phyloP scores from a whole-genome alignment of 2,888 invertebrate species.

The Philhelius pedissequus region DNA sequence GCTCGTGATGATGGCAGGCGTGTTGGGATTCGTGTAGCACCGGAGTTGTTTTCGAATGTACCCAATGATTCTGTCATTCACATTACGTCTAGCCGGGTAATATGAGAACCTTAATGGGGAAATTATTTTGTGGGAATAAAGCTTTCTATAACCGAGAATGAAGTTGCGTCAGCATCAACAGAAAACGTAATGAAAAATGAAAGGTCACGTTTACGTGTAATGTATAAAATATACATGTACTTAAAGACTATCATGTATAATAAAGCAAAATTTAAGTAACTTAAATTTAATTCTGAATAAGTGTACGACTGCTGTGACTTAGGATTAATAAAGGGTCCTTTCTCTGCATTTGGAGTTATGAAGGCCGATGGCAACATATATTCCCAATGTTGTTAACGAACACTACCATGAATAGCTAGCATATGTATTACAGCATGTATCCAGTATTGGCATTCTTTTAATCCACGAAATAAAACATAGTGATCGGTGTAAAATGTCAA shows the following conservation, averaged over 20 bases:
- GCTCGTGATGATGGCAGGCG: not conserved
- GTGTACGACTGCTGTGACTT: no score
- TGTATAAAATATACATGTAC: not conserved
- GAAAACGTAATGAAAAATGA: not conserved
- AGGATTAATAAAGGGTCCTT: no score
- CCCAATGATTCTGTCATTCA: not conserved
- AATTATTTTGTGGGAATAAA: not conserved
- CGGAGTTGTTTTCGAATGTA: not conserved
- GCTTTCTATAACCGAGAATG: not conserved
- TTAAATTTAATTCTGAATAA: no score
- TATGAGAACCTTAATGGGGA: not conserved
- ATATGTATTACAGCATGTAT: no score
- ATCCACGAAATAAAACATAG: no score
- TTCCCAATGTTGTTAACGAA: no score
- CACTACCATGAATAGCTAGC: no score
- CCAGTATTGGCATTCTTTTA: no score
- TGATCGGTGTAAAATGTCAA: no score
- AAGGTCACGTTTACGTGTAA: conserved; percentile 16
- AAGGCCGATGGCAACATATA: no score
- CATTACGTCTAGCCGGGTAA: conserved; percentile 19
- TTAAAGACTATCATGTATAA: not conserved
- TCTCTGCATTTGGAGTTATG: no score
- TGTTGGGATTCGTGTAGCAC: not conserved
- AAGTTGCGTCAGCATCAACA: not conserved
- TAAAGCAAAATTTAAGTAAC: not conserved